A percentile compares a stretch with the other conserved stretches of the same genome.
Evolutionary conservation across 2,797 vertebrate genomes (phyloP).

Genomic region (Macroramphosus scolopax): DNA sequence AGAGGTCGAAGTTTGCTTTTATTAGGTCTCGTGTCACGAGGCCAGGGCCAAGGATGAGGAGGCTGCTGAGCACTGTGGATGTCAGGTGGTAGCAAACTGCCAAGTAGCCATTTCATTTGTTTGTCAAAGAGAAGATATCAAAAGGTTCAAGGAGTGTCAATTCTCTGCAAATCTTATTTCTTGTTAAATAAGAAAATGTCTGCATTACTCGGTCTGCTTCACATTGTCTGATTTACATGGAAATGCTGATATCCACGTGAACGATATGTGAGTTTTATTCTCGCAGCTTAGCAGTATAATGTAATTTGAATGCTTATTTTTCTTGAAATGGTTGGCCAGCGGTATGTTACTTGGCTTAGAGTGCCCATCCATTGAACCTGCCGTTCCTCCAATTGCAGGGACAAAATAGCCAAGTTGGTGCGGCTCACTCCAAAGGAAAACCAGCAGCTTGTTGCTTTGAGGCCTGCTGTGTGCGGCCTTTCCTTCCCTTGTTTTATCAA

Average conservation of each 20-base stretch:
- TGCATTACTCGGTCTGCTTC: no score
- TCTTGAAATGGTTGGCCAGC: no score
- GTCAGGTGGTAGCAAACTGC: constrained; percentile 56
- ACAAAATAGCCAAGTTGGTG: constrained; percentile 57
- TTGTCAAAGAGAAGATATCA: constrained; percentile 29
- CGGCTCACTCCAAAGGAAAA: constrained; percentile 50
- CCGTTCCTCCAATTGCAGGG: constrained; percentile 35
- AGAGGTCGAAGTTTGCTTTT: constrained; percentile 61
- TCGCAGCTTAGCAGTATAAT: no score
- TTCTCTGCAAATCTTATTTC: no score
- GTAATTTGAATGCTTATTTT: no score
- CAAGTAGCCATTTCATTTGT: constrained; percentile 38
- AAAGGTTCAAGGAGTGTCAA: no score
- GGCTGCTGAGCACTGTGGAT: constrained; percentile 22
- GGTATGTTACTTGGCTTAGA: no score
- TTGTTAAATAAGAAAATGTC: no score
- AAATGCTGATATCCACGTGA: no score
- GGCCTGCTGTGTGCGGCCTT: constrained; percentile 34
- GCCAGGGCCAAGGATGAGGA: constrained; percentile 37
- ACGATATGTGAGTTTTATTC: no score
- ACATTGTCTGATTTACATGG: no score
- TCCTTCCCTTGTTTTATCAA: constrained; percentile 42
- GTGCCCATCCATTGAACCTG: constrained; percentile 41
- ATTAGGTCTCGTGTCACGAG: constrained; percentile 61
- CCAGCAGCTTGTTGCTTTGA: constrained; percentile 45